Evolutionary conservation across 30 jellyfish, hydroid and myxozoan genomes (phyloP).

Genomic region (Haliclystus octoradiatus): DNA sequence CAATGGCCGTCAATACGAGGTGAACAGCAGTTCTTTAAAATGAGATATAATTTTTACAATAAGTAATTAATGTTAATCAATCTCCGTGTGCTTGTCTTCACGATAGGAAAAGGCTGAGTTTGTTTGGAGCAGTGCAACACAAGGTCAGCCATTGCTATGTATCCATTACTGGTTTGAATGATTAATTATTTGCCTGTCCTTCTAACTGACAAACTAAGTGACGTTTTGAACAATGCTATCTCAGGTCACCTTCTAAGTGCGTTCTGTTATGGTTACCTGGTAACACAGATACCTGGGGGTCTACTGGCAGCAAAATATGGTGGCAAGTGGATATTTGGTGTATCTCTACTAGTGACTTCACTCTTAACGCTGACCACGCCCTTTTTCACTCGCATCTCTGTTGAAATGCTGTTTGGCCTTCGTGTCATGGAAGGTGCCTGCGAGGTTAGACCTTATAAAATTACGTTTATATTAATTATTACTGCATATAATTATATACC

Average conservation of each 20-base stretch:
- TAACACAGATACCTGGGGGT: conserved; percentile 98
- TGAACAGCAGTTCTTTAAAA: conserved; percentile 3
- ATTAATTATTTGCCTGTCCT: not conserved
- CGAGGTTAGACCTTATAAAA: conserved; percentile 36
- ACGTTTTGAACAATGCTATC: too few relatives aligned
- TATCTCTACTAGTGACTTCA: conserved; percentile 58
- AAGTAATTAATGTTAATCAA: not conserved
- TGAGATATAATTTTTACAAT: not conserved
- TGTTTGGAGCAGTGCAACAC: conserved; percentile 74
- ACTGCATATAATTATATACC: not conserved
- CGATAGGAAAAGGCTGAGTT: conserved; percentile 85
- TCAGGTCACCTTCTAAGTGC: conserved; percentile 85
- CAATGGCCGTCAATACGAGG: conserved; percentile 74
- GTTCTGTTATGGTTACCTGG: conserved; percentile 80
- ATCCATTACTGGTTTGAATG: not conserved
- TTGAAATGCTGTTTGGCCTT: conserved; percentile 39
- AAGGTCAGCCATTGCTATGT: conserved; percentile 39
- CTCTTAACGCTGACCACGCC: conserved; percentile 80
- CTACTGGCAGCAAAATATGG: conserved; percentile 94
- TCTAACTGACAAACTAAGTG: too few relatives aligned
- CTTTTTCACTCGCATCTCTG: conserved; percentile 65
- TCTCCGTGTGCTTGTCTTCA: not conserved
- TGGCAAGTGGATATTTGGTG: conserved; percentile 79
- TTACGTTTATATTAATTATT: not conserved
- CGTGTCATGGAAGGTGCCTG: conserved; percentile 81